phyloP scores from a whole-genome alignment of 2,113 vertebrate species.

The Crotalus horridus region DNA sequence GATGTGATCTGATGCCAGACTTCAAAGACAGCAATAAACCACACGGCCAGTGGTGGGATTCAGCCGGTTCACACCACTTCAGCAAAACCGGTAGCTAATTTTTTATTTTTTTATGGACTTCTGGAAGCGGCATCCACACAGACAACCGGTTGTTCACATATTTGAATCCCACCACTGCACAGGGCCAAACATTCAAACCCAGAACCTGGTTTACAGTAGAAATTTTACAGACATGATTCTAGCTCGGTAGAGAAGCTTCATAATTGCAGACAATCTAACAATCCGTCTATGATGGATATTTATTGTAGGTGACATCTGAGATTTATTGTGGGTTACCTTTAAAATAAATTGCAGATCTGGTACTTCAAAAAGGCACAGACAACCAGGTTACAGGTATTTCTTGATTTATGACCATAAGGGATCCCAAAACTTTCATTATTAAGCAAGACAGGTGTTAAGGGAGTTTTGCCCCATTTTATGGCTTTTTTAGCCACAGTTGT shows the following conservation, averaged over 20 bases:
- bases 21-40: not conserved
- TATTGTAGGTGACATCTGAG: not conserved
- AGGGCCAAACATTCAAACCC: not conserved
- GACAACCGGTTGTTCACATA: too few species aligned
- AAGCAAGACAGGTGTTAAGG: not conserved
- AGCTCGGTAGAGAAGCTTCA: not conserved
- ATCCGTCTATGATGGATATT: not conserved
- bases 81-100: too few species aligned
- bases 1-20: not conserved
- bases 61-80: too few species aligned
- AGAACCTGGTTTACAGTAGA: not conserved
- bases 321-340: not conserved
- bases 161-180: too few species aligned
- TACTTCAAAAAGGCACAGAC: not conserved
- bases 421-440: not conserved
- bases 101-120: too few species aligned
- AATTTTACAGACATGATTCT: not conserved
- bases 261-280: not conserved
- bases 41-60: too few species aligned
- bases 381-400: not conserved
- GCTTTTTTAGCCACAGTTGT: not conserved
- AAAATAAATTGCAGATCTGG: not conserved
- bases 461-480: not conserved
- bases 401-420: not conserved
- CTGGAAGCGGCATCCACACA: too few species aligned